Conservation (phyloP, 2,797 vertebrate species). For the Myotis vivesi region DNA sequence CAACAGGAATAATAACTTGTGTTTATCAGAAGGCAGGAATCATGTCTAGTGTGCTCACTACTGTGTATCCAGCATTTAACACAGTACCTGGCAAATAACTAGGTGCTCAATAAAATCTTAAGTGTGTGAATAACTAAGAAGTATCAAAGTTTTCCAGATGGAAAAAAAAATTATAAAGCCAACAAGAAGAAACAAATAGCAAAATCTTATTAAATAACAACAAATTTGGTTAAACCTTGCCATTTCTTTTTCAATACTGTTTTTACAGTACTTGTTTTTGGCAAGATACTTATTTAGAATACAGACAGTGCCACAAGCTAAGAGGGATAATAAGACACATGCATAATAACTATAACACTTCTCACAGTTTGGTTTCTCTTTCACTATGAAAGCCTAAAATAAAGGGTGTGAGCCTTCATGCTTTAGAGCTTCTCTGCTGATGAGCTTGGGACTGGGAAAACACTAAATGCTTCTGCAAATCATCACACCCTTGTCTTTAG, state of each 20-base stretch:
- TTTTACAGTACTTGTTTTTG: neutral
- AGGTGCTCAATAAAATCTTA: neutral
- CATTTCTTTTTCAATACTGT: neutral
- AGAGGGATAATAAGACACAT: neutral
- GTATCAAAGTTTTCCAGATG: neutral
- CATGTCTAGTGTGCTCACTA: neutral
- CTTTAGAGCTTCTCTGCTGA: conserved; percentile 19
- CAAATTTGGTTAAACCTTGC: neutral
- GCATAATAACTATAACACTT: neutral
- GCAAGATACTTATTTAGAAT: neutral
- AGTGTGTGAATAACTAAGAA: neutral
- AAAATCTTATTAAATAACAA: conserved; percentile 31
- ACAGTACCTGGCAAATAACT: neutral
- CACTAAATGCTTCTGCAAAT: conserved; percentile 44
- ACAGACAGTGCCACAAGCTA: neutral
- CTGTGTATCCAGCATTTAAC: neutral
- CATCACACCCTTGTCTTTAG: neutral
- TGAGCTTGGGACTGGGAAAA: neutral
- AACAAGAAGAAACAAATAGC: conserved; percentile 22
- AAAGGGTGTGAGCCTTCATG: neutral
- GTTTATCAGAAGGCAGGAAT: neutral
- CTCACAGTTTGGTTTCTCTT: neutral
- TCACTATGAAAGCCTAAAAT: neutral
- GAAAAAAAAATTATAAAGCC: conserved; percentile 40
- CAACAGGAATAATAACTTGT: neutral